Evolutionary conservation across 2,888 invertebrate genomes (phyloP), one percentile per base, ranked within the genome.

Genomic region (Sicus ferrugineus): DNA sequence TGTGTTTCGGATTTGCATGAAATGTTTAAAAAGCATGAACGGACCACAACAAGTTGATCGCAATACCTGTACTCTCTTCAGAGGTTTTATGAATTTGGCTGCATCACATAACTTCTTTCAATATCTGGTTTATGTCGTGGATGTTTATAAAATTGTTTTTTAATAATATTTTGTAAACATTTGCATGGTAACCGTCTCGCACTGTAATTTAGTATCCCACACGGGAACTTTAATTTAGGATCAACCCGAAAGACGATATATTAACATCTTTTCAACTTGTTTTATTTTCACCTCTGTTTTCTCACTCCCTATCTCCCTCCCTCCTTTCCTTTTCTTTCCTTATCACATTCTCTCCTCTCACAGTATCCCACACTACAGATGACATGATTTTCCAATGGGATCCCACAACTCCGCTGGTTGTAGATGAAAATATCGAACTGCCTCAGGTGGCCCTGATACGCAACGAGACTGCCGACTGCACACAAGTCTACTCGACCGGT

Each of bases 381-480:
- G 95, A 95, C 82, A 87, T 96, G 81, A 92, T 94, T 71, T 95
- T 95, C 83, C 92, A 93, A 77, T 96, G 96, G 96, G 94, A 95
- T 85, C 88, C 92, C 83, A 93, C 93, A 0, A 93, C 94, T 81
- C 94, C 95, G 0, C 85, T 96, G 69, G 94, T 95, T 73, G 94
- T 95, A 26, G 94, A 94, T 85, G 92, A 93, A 14, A 93, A 94
- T 77, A 94, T 95, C 72, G 95, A 95, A 83, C 86, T 96, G 77
- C 95, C 96, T 0, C 95, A 96, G 81, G 88, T 95, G 70, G 95
- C 95, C 75, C 92, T 95, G 73, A 90, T 94, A 34, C 92, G 92
- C 79, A 95, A 95, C 85, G 93, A 92, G 78, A 95, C 95, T 1
- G 90, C 91, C n/a, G 95, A 95, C 84, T 95, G 95, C 80, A 95